Evolutionary conservation across 92 coral and sea anemone species (phyloP).

Genomic region (Phymanthus crucifer): DNA sequence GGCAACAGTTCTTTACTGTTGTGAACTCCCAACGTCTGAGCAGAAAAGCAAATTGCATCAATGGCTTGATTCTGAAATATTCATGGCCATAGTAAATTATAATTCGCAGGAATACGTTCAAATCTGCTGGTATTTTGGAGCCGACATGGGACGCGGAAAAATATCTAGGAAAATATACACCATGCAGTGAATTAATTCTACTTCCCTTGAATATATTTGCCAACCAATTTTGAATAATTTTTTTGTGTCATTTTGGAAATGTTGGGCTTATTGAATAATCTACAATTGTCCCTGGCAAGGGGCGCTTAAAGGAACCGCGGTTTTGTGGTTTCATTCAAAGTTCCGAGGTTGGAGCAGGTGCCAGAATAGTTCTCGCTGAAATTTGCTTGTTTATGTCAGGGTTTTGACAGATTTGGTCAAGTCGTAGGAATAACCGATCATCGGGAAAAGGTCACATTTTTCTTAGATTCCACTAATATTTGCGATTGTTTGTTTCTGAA

Average conservation of each 20-base stretch:
- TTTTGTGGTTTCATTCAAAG: constrained; percentile 31
- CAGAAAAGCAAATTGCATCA: constrained; percentile 24
- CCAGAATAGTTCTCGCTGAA: constrained; percentile 25
- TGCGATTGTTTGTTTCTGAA: neutral
- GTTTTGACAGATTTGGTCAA: constrained; percentile 32
- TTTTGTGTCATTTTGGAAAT: constrained; percentile 32
- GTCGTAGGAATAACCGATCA: neutral
- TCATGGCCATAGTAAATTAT: constrained; percentile 26
- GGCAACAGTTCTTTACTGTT: constrained; percentile 7
- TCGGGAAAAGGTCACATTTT: constrained; percentile 1
- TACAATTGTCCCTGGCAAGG: constrained; percentile 29
- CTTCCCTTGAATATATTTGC: constrained; percentile 9
- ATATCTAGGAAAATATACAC: neutral
- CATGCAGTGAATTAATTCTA: constrained; percentile 18
- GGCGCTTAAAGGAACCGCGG: constrained; percentile 36
- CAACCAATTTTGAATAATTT: constrained; percentile 10
- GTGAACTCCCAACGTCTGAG: constrained; percentile 19
- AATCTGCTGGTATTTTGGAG: neutral
- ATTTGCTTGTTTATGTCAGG: constrained; percentile 34
- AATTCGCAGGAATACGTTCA: constrained; percentile 10
- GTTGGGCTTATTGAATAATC: constrained; percentile 18
- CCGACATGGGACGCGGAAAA: neutral
- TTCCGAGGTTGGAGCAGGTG: constrained; percentile 35
- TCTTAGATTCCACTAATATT: neutral
- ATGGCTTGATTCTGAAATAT: constrained; percentile 29